phyloP scores from a whole-genome alignment of 64 coral and sea anemone genomes.

The Cladopsammia gracilis region DNA sequence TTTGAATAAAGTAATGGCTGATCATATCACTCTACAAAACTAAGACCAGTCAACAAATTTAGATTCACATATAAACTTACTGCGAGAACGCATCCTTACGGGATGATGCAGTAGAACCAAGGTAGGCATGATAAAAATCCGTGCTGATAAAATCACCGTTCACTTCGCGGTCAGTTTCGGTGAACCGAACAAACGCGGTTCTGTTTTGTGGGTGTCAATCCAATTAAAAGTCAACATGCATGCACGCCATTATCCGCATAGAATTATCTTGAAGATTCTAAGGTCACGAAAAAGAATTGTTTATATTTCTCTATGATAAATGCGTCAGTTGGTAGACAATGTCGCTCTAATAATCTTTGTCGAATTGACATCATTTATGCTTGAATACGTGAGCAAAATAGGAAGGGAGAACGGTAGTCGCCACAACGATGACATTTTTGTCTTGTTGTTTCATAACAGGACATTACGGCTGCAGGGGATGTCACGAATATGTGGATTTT shows the following conservation, averaged over 20 bases:
- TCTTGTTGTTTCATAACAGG: too few species aligned
- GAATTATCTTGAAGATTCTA: slow-evolving; percentile 11
- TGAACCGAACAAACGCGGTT: too few species aligned
- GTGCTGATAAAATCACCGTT: background rate
- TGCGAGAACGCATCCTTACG: background rate
- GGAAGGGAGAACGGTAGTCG: too few species aligned
- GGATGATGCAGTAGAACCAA: background rate
- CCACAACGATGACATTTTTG: too few species aligned
- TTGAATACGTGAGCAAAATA: too few species aligned
- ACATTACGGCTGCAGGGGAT: too few species aligned
- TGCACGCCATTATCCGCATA: background rate
- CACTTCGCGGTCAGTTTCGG: too few species aligned
- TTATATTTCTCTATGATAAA: too few species aligned
- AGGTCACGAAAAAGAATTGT: slow-evolving; percentile 15
- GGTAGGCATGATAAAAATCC: background rate
- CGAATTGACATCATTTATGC: too few species aligned
- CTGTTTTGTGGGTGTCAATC: too few species aligned
- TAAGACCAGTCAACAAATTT: background rate
- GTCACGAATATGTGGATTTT: too few species aligned
- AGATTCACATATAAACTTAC: background rate
- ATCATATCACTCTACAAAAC: background rate
- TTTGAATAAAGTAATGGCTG: background rate
- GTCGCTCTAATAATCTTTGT: background rate
- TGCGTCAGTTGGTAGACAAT: background rate
- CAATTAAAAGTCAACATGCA: background rate